Conservation (phyloP, 2,113 vertebrate genomes). For the Bos taurus region ARS-UCD2.0 NC_037356.1:30344001-30344500, state of each 20-base stretch:
- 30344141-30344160: background rate
- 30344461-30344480: background rate
- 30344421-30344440: background rate
- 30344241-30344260: background rate
- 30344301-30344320: background rate
- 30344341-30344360: background rate
- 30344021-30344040: background rate
- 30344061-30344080: background rate
- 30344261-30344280: too few relatives aligned
- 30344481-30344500: background rate
- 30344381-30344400: background rate
- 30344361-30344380: background rate
- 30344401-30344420: background rate
- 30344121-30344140: background rate
- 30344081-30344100: background rate
- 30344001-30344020: background rate
- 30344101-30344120: background rate
- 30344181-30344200: background rate
- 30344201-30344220: background rate
- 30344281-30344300: background rate
- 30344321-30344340: background rate
- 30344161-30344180: background rate
- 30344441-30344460: background rate
- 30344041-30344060: background rate
- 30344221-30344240: background rate